Base-by-base conservation (phyloP, 37 sponge, comb jelly and placozoan genomes). In the Aphrocallistes beatrix region DNA sequence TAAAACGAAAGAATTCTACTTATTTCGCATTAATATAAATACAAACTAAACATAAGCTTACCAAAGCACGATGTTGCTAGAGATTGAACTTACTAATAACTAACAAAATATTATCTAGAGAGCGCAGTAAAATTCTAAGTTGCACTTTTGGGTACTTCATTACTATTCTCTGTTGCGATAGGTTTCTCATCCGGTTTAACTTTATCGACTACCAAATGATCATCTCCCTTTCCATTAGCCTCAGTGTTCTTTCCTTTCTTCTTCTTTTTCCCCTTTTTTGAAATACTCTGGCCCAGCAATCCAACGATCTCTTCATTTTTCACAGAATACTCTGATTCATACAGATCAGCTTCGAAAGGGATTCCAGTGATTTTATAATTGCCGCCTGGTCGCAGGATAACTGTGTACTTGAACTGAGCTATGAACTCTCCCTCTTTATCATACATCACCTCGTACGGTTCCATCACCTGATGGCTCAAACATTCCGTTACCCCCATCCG, bases 381-480 rank as follows among this genome's bases (percentile, higher is more conserved):
- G 8, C 99, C 99, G 81, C 94, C 93, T 38, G 94, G 91, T 89
- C 94, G 94, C 48, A 99, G 85, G 13, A 99, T 82, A 0, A 99
- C 93, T 42, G 99, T 99, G 88, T 89, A 99, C 90, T 94, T 92
- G 90, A 95, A 95, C 83, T 99, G 99, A 23, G 96, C 96, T 0
- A 95, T 93, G 51, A 90, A 90, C 51, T 95, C 94, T 87, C 96
- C 94, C 51, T 95, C 96, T 50, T 92, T 92, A 40, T 99, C 99
- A 38, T 94, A 95, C 39, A 94, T 88, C 25, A 99, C 96, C 75
- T 92, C 87, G 89, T 87, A 99, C 0, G 96, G 93, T 60, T 99
- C 96, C 85, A 99, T 51, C 69, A 99, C 86, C 40, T 90, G 91
- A 84, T 99, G 99, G 50, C 89, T 99, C 23, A 93, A 83, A 86